phyloP scores from a whole-genome alignment of 2,113 vertebrate genomes.

The Pseudorhombus dupliciocellatus region DNA sequence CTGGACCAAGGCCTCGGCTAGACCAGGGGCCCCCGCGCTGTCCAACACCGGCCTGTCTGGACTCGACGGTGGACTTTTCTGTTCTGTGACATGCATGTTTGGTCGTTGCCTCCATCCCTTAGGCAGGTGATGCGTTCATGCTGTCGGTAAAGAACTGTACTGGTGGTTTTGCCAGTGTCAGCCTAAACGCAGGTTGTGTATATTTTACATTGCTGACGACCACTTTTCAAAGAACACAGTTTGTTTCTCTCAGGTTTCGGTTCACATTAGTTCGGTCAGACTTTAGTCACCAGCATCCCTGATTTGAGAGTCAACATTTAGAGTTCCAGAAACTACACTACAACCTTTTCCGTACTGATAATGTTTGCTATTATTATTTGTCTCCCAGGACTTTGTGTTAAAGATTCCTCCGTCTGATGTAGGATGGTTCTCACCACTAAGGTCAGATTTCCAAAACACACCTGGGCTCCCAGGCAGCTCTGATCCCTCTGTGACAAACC shows the following conservation, averaged over 20 bases:
- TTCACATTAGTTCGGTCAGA: not conserved
- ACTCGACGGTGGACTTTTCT: slow-evolving; percentile 64
- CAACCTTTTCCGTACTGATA: too few relatives aligned
- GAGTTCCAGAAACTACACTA: too few relatives aligned
- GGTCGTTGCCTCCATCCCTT: slow-evolving; percentile 42
- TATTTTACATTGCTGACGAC: slow-evolving; percentile 48
- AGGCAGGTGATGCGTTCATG: slow-evolving; percentile 43
- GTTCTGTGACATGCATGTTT: slow-evolving; percentile 49
- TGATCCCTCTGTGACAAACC: not conserved
- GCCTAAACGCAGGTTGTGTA: slow-evolving; percentile 29
- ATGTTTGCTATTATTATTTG: too few relatives aligned
- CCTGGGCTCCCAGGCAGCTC: slow-evolving; percentile 4
- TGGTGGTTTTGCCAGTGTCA: slow-evolving; percentile 46
- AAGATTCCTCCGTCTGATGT: not conserved
- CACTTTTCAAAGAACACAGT: slow-evolving; percentile 20
- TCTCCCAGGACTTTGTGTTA: too few relatives aligned
- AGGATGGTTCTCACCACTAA: not conserved
- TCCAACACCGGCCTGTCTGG: slow-evolving; percentile 43
- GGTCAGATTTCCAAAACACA: slow-evolving; percentile 11
- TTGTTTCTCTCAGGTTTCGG: not conserved
- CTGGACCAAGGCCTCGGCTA: slow-evolving; percentile 79
- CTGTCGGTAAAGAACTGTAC: slow-evolving; percentile 41
- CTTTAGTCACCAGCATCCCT: too few relatives aligned
- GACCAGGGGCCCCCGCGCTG: not conserved
- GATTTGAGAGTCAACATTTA: too few relatives aligned